Conservation (phyloP, 2,888 invertebrate species). For the Dione juno region DNA sequence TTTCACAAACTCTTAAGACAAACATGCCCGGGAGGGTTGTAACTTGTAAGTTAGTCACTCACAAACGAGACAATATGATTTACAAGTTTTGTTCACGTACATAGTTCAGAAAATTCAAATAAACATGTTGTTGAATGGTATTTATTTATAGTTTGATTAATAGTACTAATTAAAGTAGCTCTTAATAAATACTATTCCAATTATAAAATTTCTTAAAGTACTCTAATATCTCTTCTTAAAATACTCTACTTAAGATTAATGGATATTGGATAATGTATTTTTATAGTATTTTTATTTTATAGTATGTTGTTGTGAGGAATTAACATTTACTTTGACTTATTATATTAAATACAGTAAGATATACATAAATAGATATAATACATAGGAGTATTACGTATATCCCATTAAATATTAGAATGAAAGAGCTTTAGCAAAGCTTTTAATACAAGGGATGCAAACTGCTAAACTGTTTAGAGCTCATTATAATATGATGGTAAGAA, state of each 20-base stretch:
- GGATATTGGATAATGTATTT: too few species aligned
- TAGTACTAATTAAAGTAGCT: neutral
- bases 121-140: neutral
- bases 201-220: too few species aligned
- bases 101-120: conserved; percentile 1
- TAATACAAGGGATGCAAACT: conserved; percentile 12
- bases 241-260: too few species aligned
- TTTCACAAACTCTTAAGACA: conserved; percentile 21
- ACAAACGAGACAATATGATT: conserved; percentile 14
- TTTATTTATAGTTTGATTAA: neutral
- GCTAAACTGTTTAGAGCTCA: conserved; percentile 12
- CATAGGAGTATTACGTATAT: conserved; percentile 7
- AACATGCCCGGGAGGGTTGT: conserved; percentile 20
- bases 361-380: neutral
- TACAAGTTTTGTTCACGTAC: conserved; percentile 19
- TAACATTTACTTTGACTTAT: neutral
- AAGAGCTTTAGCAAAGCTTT: conserved; percentile 20
- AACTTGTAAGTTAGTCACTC: conserved; percentile 22
- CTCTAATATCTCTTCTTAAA: too few species aligned
- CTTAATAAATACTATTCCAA: neutral
- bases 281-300: too few species aligned
- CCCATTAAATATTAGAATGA: conserved; percentile 17
- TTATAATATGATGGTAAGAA: conserved; percentile 18
- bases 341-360: neutral
- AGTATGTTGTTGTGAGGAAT: too few species aligned